These are phyloP conservation scores for Nautilus pompilius DNA, from an alignment of 1,140 invertebrate species.

Conservation along the genomic window DNA sequence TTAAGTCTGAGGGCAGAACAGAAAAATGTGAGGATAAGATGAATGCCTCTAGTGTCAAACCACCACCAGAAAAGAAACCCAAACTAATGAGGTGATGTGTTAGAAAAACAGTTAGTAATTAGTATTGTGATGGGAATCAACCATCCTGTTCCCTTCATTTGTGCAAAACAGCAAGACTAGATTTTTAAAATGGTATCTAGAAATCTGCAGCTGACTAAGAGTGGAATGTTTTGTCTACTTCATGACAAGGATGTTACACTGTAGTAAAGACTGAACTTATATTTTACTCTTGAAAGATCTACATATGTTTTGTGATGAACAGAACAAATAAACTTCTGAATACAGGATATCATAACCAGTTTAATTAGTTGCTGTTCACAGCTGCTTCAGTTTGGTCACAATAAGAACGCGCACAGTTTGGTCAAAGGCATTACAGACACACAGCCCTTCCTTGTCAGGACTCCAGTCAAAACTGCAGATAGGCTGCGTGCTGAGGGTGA, in stretches of 20 bases:
- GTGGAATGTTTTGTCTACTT: too few species aligned
- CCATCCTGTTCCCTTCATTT: too few species aligned
- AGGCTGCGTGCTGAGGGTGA: constrained; percentile 80
- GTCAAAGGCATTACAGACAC: constrained; percentile 87
- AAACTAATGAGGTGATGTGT: constrained; percentile 60
- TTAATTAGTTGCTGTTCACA: constrained; percentile 16
- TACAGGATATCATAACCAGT: background rate
- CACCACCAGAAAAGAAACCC: constrained; percentile 82
- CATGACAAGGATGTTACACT: too few species aligned
- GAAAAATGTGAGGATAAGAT: constrained; percentile 31
- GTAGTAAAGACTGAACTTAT: too few species aligned
- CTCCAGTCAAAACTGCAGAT: constrained; percentile 89
- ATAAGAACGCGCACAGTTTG: constrained; percentile 85
- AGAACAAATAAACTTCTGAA: too few species aligned
- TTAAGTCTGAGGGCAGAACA: constrained; percentile 35
- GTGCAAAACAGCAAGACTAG: too few species aligned
- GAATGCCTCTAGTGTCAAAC: constrained; percentile 63
- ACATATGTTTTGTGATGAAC: too few species aligned
- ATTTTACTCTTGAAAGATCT: too few species aligned
- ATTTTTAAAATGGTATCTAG: too few species aligned
- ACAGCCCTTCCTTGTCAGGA: constrained; percentile 81
- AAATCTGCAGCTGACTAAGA: too few species aligned
- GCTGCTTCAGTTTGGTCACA: constrained; percentile 80
- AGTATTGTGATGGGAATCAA: too few species aligned
- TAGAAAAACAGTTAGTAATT: too few species aligned